phyloP scores from a whole-genome alignment of 1,140 invertebrate genomes.

The Drosophila orosa region DNA sequence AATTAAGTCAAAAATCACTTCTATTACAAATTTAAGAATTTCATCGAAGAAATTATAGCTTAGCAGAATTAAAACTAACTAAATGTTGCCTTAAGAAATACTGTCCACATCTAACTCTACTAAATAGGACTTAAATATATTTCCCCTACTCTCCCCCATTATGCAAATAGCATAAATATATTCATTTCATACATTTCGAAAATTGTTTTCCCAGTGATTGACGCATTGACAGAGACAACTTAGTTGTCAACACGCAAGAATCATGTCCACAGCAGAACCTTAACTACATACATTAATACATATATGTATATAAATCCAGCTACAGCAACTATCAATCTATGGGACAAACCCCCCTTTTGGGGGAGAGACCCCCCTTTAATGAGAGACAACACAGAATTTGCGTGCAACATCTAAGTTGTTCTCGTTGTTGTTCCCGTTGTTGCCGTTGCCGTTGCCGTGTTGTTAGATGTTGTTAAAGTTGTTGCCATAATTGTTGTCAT shows the following conservation, averaged over 20 bases:
- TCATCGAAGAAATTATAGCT: neutral
- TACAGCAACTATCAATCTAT: conserved; percentile 59
- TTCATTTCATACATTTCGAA: conserved; percentile 25
- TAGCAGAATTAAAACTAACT: neutral
- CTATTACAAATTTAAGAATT: neutral
- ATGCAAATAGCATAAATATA: conserved; percentile 25
- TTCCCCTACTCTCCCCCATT: neutral
- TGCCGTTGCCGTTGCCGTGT: too few species aligned
- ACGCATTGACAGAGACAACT: conserved; percentile 72
- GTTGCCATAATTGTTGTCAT: conserved; percentile 42
- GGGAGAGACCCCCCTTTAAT: conserved; percentile 44
- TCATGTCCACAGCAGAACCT: conserved; percentile 52
- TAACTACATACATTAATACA: neutral
- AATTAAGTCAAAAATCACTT: neutral
- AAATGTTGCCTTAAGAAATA: neutral
- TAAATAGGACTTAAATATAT: neutral
- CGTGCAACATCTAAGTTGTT: conserved; percentile 53
- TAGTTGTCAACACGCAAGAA: conserved; percentile 77
- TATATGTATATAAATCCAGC: conserved; percentile 3
- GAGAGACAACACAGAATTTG: conserved; percentile 79
- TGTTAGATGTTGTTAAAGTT: conserved; percentile 42
- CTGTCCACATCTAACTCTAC: neutral
- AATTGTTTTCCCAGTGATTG: conserved; percentile 59
- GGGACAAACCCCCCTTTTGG: conserved; percentile 20
- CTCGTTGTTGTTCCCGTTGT: conserved; percentile 35